These are phyloP conservation scores for Dyspetes luteomarginatus DNA, from an alignment of 2,888 invertebrate species.

Conservation along the genomic window DNA sequence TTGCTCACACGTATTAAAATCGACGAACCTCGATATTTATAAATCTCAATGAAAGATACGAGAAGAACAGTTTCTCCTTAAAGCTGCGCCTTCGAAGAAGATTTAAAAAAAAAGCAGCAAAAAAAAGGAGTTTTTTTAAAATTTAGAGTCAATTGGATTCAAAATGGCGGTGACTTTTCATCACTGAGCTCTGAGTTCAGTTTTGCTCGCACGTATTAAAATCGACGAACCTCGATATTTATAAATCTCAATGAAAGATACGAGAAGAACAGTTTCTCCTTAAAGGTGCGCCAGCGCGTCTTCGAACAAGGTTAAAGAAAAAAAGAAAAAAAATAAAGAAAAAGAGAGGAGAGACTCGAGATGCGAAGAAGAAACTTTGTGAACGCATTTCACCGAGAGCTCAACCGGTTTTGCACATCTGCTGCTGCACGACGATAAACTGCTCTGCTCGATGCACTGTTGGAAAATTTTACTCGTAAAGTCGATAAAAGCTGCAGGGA, in stretches of 20 bases:
- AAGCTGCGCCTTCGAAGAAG: conserved; percentile 63
- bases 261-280: conserved; percentile 70
- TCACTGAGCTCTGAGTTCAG: no score
- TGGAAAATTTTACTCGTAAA: not conserved
- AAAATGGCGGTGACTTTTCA: no score
- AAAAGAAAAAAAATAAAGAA: conserved; percentile 24
- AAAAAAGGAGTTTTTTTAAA: no score
- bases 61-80: conserved; percentile 70
- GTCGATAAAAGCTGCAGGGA: conserved; percentile 11
- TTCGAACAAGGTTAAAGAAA: conserved; percentile 17
- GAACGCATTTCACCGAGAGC: conserved; percentile 28
- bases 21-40: not conserved
- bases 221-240: conserved; percentile 3
- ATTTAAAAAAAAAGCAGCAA: no score
- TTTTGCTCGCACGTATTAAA: not conserved
- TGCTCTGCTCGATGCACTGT: not conserved
- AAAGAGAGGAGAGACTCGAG: conserved; percentile 25
- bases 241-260: conserved; percentile 47
- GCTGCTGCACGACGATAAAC: conserved; percentile 6
- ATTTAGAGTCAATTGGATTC: no score
- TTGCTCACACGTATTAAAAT: not conserved
- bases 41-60: conserved; percentile 50
- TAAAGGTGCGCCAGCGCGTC: conserved; percentile 65
- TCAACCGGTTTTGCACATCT: conserved; percentile 62
- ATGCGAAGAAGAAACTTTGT: conserved; percentile 20